Conservation (phyloP, 2,113 vertebrate genomes). For the Sialia sialis region DNA sequence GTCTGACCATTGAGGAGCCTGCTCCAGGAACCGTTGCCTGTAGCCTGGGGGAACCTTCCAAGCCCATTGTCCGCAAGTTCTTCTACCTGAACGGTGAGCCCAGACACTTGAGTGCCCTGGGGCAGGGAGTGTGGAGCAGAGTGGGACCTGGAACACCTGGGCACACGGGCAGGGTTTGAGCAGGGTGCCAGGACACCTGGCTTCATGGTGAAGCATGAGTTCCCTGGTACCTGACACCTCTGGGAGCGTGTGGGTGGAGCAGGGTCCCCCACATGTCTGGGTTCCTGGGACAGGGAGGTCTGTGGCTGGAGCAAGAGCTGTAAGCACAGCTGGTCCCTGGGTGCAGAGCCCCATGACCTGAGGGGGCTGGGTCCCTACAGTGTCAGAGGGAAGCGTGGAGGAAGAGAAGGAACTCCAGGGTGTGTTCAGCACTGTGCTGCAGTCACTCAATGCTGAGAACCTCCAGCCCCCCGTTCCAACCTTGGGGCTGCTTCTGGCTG, state of each 20-base stretch:
- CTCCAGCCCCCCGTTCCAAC: rapidly evolving
- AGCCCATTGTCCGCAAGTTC: constrained; percentile 18
- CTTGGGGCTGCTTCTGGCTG: neutral
- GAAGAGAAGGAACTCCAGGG: neutral
- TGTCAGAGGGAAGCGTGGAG: neutral
- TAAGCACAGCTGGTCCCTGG: neutral
- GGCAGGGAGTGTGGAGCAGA: neutral
- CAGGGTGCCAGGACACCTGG: neutral
- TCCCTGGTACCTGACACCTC: neutral
- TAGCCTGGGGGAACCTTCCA: neutral
- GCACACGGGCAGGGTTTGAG: rapidly evolving
- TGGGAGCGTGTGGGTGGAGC: neutral
- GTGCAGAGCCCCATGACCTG: neutral
- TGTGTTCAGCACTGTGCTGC: neutral
- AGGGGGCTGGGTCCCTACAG: neutral
- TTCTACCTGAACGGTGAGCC: constrained; percentile 31
- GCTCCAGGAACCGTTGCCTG: neutral
- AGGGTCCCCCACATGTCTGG: neutral
- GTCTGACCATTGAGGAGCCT: neutral
- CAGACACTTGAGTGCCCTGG: neutral
- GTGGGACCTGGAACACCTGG: too few species aligned
- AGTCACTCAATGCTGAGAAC: rapidly evolving
- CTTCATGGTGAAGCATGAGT: neutral
- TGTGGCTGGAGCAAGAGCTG: neutral
- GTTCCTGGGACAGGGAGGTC: rapidly evolving